These are phyloP conservation scores for Mesoligia furuncula DNA, from an alignment of 2,888 invertebrate species.

Conservation along the genomic window DNA sequence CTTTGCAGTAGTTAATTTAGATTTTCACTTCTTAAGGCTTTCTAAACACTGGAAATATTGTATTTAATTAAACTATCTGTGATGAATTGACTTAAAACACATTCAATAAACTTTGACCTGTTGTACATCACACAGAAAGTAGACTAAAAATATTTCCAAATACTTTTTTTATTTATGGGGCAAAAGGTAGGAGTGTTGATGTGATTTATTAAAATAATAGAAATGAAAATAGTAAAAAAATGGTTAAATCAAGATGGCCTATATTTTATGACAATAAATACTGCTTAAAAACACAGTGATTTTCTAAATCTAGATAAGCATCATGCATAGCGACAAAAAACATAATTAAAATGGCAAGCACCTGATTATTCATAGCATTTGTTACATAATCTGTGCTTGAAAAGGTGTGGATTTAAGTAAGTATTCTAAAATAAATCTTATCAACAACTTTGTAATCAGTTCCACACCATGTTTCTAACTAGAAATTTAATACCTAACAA, in stretches of 20 bases:
- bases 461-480: neutral
- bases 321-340: neutral
- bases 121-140: neutral
- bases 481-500: neutral
- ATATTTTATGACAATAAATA: neutral
- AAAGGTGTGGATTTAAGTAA: slow-evolving; percentile 17
- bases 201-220: neutral
- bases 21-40: neutral
- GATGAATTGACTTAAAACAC: neutral
- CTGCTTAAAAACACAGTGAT: neutral
- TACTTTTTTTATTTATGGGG: neutral
- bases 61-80: neutral
- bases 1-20: neutral
- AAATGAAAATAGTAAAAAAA: too few species aligned
- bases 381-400: neutral
- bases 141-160: neutral
- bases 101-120: neutral
- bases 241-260: neutral
- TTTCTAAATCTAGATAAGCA: neutral
- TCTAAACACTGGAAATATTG: neutral
- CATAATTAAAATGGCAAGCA: neutral
- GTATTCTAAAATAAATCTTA: slow-evolving; percentile 2
- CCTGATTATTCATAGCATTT: neutral
- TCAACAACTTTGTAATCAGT: slow-evolving; percentile 10
- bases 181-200: neutral